Conservation (phyloP, 2,113 vertebrate species). For the Mirounga angustirostris region DNA sequence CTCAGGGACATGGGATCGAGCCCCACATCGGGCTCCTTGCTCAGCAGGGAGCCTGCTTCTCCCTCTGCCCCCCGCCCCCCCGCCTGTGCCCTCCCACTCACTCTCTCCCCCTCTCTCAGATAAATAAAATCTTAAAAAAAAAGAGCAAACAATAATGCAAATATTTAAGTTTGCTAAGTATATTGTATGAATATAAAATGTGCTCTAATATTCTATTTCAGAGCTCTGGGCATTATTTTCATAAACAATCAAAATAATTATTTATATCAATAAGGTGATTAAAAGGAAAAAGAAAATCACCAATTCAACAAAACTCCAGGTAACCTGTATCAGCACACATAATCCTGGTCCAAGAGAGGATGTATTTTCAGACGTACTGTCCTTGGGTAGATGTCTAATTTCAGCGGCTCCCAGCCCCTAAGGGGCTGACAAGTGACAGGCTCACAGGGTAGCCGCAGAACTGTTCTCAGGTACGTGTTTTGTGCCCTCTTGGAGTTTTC, state of each 20-base stretch:
- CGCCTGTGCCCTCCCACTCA: background rate
- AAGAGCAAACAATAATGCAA: slow-evolving; percentile 23
- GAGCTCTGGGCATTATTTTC: background rate
- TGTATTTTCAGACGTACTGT: background rate
- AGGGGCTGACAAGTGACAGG: background rate
- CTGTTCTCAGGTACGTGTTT: background rate
- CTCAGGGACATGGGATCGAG: background rate
- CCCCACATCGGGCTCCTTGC: background rate
- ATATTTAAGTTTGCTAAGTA: background rate
- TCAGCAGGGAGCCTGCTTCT: background rate
- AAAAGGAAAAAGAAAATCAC: slow-evolving; percentile 19
- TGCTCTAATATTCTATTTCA: background rate
- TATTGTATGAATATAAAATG: slow-evolving; percentile 22
- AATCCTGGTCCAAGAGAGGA: background rate
- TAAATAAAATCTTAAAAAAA: background rate
- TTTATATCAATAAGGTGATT: background rate
- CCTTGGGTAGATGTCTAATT: background rate
- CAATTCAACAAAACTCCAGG: background rate
- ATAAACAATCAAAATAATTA: background rate
- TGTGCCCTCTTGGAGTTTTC: background rate
- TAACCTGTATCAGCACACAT: background rate
- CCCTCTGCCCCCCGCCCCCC: background rate
- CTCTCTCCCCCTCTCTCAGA: background rate
- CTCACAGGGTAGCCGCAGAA: background rate
- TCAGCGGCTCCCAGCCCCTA: background rate